Conservation (phyloP, 2,797 vertebrate species). For the Acanthurus leucopareius region DNA sequence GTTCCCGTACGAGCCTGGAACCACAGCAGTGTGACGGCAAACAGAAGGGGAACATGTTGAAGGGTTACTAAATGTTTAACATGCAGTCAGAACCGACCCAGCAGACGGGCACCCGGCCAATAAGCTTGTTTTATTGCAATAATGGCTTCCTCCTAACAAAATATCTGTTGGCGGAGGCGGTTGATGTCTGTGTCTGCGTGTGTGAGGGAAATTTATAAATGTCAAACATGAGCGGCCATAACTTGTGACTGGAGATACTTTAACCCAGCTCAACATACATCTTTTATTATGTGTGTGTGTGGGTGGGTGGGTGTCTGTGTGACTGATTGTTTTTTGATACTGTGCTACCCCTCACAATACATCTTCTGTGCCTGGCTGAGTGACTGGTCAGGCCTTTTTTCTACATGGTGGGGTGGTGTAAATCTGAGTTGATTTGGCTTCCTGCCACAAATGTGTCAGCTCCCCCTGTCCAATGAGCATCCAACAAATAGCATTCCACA, state of each 20-base stretch:
- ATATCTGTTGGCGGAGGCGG: conserved; percentile 62
- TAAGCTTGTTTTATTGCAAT: conserved; percentile 78
- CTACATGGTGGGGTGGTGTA: conserved; percentile 62
- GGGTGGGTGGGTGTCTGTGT: conserved; percentile 34
- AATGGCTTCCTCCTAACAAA: conserved; percentile 80
- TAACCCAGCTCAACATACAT: conserved; percentile 70
- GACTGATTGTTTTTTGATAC: conserved; percentile 78
- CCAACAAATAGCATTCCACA: conserved; percentile 70
- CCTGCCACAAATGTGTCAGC: conserved; percentile 78
- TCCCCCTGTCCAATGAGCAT: conserved; percentile 60
- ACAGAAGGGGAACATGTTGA: conserved; percentile 59
- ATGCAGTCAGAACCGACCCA: conserved; percentile 37
- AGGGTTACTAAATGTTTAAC: conserved; percentile 70
- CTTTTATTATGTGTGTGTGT: conserved; percentile 59
- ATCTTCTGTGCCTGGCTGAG: conserved; percentile 72
- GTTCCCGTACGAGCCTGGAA: conserved; percentile 36
- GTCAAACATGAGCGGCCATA: conserved; percentile 69
- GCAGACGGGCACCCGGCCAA: conserved; percentile 66
- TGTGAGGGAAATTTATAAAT: conserved; percentile 60
- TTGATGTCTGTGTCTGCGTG: conserved; percentile 40
- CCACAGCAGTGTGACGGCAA: conserved; percentile 43
- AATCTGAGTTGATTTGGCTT: conserved; percentile 82
- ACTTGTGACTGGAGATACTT: conserved; percentile 70
- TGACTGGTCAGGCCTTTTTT: conserved; percentile 59
- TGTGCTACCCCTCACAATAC: conserved; percentile 64